Base-by-base conservation (phyloP, 2,797 vertebrate species). In the Takifugu rubripes region DNA sequence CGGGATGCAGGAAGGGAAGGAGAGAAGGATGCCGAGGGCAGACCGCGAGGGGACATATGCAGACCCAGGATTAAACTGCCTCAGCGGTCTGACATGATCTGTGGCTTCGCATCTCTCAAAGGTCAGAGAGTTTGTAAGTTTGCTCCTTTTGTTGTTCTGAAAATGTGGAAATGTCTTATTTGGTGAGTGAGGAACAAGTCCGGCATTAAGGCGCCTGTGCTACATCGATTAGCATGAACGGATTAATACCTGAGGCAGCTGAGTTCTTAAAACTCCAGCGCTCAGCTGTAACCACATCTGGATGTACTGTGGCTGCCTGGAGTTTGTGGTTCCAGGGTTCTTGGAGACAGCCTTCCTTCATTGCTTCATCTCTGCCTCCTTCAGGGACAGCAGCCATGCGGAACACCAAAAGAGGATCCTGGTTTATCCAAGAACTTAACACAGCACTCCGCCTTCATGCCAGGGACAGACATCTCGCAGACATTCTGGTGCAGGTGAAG, bases 31-130 rank as follows among this genome's bases (percentile, higher is more conserved):
- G 60, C 75, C 21, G 72, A 71, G 50, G 65, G 75, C 27, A 77
- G 76, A 60, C 88, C 92, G 40, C 91, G 87, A 0, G 90, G 90
- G 14, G 89, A 92, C 0, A 77, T 90, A 14, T 88, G 91, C 25
- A 70, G 78, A 24, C 82, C 91, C 51, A 92, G 89, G 71, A 88
- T 94, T 59, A 94, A 95, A 68, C 91, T 99, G 45, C 97, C 97
- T 1, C 96, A 95, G 0, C 87, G 94, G 54, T 99, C 96, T 0
- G 97, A 99, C 86, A 98, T 98, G 95, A 96, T 99, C 72, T 99
- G 96, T 33, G 95, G 96, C 70, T 98, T 92, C 1, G 96, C 97
- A 25, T 95, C 94, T 64, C 93, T 98, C 69, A 96, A 92, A 94
- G 97, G 97, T 99, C 87, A 84, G 88, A 85, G 33, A 58, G 71